Percentiles rank a stretch among this genome's conserved stretches.
Conservation (phyloP, 1,140 invertebrate genomes). For the Tetramorium alpestre region DNA sequence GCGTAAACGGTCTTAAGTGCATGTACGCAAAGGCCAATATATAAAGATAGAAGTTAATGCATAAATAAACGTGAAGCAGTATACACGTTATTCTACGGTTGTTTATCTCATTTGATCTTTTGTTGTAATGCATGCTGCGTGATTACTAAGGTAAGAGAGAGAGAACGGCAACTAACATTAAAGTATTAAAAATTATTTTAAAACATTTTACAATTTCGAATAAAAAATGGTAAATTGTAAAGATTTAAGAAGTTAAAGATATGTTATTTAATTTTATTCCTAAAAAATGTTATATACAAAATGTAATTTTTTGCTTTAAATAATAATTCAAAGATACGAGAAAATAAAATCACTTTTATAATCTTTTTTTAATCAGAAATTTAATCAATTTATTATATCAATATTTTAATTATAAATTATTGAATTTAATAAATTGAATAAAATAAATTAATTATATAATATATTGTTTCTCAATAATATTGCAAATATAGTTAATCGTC, state of each 20-base stretch:
- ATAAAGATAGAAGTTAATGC: slow-evolving; percentile 32
- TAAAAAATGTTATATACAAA: not conserved
- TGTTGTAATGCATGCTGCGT: not conserved
- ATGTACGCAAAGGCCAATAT: slow-evolving; percentile 17
- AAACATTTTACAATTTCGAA: not conserved
- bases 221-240: not conserved
- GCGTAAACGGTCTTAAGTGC: slow-evolving; percentile 61
- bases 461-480: not conserved
- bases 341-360: not conserved
- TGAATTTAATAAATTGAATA: not conserved
- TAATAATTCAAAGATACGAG: not conserved
- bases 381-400: not conserved
- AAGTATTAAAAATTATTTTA: not conserved
- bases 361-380: not conserved
- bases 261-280: not conserved
- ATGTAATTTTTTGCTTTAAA: not conserved
- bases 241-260: not conserved
- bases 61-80: slow-evolving; percentile 25
- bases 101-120: not conserved
- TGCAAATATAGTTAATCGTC: not conserved
- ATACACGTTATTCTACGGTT: not conserved
- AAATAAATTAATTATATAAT: not conserved
- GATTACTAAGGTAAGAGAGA: not conserved
- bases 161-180: no score
- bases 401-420: not conserved